phyloP scores from a whole-genome alignment of 2,797 vertebrate species.

The Siniperca scherzeri region DNA sequence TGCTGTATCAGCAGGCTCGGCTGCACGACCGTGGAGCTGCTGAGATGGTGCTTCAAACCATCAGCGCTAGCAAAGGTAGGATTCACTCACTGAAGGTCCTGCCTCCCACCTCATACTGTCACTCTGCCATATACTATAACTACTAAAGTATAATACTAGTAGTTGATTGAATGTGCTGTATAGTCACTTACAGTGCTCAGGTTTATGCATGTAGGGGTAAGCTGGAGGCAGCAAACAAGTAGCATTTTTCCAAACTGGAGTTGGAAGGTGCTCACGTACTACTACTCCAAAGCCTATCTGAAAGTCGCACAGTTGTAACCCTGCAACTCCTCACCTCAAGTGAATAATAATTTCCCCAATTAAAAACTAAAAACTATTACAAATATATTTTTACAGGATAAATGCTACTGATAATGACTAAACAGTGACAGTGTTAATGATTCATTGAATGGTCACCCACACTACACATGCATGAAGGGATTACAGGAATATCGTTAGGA shows the following conservation, averaged over 20 bases:
- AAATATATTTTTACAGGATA: neutral
- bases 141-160: neutral
- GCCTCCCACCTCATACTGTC: too few relatives aligned
- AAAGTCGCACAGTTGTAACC: too few relatives aligned
- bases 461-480: neutral
- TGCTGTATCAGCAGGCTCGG: constrained; percentile 96
- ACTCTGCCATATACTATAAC: neutral
- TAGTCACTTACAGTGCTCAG: neutral
- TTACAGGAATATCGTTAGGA: neutral
- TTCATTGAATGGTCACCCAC: neutral
- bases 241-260: too few relatives aligned
- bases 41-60: constrained; percentile 97
- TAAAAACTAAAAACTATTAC: too few relatives aligned
- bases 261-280: too few relatives aligned
- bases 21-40: constrained; percentile 95
- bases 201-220: neutral
- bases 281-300: too few relatives aligned
- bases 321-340: too few relatives aligned
- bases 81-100: neutral
- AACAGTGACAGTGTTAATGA: neutral
- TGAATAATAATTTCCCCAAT: too few relatives aligned
- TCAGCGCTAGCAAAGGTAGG: constrained; percentile 97
- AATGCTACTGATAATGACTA: neutral
- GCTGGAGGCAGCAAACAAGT: neutral
- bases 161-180: neutral